Percentiles rank a stretch among this genome's conserved stretches.
phyloP scores from a whole-genome alignment of 1,140 invertebrate species.

The Andrena cerasifolii region DNA sequence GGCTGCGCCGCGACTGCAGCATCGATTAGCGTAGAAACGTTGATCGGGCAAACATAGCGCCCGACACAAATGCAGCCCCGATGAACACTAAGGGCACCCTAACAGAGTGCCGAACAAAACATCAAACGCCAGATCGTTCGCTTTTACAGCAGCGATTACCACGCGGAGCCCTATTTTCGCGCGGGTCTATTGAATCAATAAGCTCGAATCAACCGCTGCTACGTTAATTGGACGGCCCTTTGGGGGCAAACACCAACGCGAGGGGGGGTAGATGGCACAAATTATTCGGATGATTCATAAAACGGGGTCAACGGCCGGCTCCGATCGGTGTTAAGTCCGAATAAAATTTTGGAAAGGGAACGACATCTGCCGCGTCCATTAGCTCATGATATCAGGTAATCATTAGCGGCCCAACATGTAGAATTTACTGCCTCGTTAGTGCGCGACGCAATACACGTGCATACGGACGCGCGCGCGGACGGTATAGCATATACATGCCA shows the following conservation, averaged over 20 bases:
- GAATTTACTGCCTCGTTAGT: slow-evolving; percentile 56
- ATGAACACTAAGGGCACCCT: neutral
- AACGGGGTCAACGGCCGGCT: neutral
- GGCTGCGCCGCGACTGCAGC: no score
- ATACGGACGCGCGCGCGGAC: neutral
- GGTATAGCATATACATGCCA: neutral
- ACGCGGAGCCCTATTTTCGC: neutral
- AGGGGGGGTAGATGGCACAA: no score
- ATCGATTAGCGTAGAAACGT: neutral
- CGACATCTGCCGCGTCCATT: slow-evolving; percentile 51
- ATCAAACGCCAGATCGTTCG: neutral
- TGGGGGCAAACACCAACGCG: neutral
- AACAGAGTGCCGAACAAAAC: neutral
- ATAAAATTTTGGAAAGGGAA: slow-evolving; percentile 31
- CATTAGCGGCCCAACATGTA: slow-evolving; percentile 48
- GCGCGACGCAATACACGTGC: slow-evolving; percentile 4
- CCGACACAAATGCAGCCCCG: neutral
- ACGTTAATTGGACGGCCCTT: slow-evolving; percentile 13
- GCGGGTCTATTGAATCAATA: neutral
- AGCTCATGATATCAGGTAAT: slow-evolving; percentile 54
- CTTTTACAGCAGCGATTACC: neutral
- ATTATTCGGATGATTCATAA: slow-evolving; percentile 20
- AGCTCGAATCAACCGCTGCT: neutral
- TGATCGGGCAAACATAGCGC: neutral
- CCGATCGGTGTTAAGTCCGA: neutral